A percentile compares a stretch with the other conserved stretches of the same genome.
Conservation (phyloP, 2,113 vertebrate genomes). For the Myrmecobius fasciatus region DNA sequence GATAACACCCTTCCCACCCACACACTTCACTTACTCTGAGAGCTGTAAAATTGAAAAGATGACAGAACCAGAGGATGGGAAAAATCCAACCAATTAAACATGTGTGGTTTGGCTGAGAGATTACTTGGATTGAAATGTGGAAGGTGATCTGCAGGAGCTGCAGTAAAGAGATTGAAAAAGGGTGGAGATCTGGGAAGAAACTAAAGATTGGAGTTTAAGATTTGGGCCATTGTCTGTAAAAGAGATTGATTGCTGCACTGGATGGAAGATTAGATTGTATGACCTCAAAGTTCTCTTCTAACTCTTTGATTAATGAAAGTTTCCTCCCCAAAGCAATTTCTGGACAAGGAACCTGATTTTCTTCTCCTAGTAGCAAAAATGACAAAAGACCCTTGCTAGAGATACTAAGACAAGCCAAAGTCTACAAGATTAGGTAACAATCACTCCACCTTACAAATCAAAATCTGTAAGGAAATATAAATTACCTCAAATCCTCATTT, state of each 20-base stretch:
- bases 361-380: neutral
- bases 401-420: neutral
- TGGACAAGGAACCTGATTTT: neutral
- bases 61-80: slow-evolving; percentile 38
- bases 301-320: neutral
- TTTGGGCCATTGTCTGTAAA: neutral
- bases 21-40: slow-evolving; percentile 10
- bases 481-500: neutral
- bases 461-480: neutral
- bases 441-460: neutral
- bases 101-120: neutral
- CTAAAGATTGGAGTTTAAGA: neutral
- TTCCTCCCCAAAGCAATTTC: neutral
- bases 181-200: slow-evolving; percentile 33
- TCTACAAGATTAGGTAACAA: neutral
- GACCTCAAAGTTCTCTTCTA: neutral
- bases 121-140: neutral
- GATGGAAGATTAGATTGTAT: neutral
- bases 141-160: neutral
- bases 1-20: slow-evolving; percentile 39
- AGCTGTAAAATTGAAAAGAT: neutral
- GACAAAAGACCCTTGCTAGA: neutral
- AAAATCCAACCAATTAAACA: slow-evolving; percentile 40
- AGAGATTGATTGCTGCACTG: slow-evolving; percentile 20
- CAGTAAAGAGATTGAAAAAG: slow-evolving; percentile 9